Base-by-base conservation (phyloP, 2,888 invertebrate species). In the Diloba caeruleocephala region DNA sequence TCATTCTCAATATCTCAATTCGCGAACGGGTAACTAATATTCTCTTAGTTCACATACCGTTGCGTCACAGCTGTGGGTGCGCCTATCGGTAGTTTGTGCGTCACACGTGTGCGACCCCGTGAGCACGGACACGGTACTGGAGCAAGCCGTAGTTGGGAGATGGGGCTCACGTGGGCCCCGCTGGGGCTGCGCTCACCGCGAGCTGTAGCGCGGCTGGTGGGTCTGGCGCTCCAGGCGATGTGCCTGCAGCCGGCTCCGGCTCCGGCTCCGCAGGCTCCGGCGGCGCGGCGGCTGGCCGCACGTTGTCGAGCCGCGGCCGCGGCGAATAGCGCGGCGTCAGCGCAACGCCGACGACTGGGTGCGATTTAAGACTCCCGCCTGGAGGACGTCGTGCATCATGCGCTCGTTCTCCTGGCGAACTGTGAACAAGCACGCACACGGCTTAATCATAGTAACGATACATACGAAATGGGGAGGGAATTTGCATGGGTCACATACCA, bases 351-450 rank as follows among this genome's bases (percentile, higher is more conserved):
- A 92, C 87, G 88, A 92, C 92, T 90, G 94, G 91, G 93, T 92
- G 92, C 90, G 93, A 92, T 94, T 94, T 87, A 89, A 90, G 88
- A 89, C 85, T 87, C 86, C 92, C 89, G 81, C 90, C 90, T 96
- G 96, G 86, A 96, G 94, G 76, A 96, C 96, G 91, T 97, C 97
- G 87, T 94, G 95, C 94, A 97, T 95, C 91, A 97, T 94, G 90
- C 97, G 96, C 94, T 97, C 97, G 94, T 97, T 97, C 94, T 97
- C 97, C 93, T 96, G 96, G 77, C 97, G 96, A 88, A 97, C 97
- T 97, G 95, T 73, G 95, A 94, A 90, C 92, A 91, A 93, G 78
- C 65, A 82, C 59, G 54, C 58, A 67, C 71, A 51, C 56, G 26
- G 86, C 88, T 90, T 89, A 88, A 90, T 80, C 87, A 81, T 81